Evolutionary conservation across 2,113 vertebrate genomes (phyloP).

Genomic region (Burhinus bistriatus): DNA sequence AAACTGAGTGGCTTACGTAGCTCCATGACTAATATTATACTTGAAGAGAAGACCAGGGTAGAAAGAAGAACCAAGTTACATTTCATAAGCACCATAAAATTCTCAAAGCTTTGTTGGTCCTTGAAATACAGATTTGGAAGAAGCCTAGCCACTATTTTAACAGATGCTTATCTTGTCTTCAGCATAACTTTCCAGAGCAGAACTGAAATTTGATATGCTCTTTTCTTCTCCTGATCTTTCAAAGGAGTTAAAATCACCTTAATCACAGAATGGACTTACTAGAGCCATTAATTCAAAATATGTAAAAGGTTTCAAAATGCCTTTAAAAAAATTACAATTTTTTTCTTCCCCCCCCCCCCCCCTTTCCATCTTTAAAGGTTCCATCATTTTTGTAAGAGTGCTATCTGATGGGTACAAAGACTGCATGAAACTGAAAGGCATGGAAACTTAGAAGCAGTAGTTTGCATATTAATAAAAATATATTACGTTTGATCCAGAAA

Average conservation of each 20-base stretch:
- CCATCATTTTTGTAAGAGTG: fast-evolving
- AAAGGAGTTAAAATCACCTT: neutral
- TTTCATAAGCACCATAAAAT: neutral
- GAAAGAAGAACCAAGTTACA: neutral
- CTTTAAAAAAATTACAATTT: neutral
- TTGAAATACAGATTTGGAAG: neutral
- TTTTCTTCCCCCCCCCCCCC: neutral
- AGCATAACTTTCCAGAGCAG: neutral
- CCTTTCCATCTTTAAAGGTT: neutral
- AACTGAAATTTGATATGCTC: neutral
- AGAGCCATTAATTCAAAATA: neutral
- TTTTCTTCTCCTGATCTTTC: neutral
- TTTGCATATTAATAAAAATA: neutral
- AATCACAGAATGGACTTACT: neutral
- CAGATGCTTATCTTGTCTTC: neutral
- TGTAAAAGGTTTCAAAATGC: neutral
- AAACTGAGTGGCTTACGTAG: neutral
- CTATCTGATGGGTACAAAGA: neutral
- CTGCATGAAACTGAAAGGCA: neutral
- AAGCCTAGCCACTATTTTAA: neutral
- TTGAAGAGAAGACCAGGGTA: neutral
- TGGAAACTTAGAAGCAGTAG: neutral
- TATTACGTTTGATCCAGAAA: neutral
- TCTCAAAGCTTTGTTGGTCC: neutral
- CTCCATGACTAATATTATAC: neutral